These are phyloP conservation scores for Galago senegalensis DNA, from an alignment of 2,797 vertebrate genomes.

Conservation along the genomic window DNA sequence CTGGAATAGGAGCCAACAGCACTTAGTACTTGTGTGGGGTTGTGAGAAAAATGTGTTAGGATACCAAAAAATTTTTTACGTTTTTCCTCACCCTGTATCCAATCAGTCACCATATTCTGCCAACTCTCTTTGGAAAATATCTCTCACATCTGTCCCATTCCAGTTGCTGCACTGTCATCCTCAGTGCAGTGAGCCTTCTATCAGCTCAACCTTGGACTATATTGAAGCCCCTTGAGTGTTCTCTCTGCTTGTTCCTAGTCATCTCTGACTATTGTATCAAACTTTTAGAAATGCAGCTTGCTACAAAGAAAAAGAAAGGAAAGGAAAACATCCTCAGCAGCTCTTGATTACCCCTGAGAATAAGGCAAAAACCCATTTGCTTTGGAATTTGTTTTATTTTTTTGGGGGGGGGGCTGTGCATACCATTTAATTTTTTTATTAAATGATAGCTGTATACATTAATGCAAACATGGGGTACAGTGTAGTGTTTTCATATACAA, in stretches of 20 bases:
- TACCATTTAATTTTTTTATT: no score
- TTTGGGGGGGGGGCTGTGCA: no score
- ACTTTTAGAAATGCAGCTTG: background rate
- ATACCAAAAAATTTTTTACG: slow-evolving; percentile 41
- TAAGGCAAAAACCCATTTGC: background rate
- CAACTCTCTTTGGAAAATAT: slow-evolving; percentile 20
- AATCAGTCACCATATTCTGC: slow-evolving; percentile 22
- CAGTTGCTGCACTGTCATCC: slow-evolving; percentile 42
- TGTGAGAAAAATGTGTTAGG: slow-evolving; percentile 20
- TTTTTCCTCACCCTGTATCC: slow-evolving; percentile 25
- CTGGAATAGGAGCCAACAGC: background rate
- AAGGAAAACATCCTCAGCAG: background rate
- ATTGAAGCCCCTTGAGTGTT: slow-evolving; percentile 38
- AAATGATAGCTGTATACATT: no score
- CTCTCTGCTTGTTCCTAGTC: background rate
- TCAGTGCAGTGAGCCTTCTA: background rate
- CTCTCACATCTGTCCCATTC: slow-evolving; percentile 62
- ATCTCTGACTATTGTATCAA: slow-evolving; percentile 11
- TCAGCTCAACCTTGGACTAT: background rate
- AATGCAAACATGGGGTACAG: no score
- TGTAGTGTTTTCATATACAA: no score
- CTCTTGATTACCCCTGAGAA: background rate
- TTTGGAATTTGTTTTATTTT: background rate
- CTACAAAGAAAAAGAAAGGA: background rate
- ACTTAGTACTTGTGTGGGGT: background rate